Evolutionary conservation across 2,797 vertebrate genomes (phyloP), one percentile per base, ranked within the genome.

Genomic region (Phoxinus dragarum): DNA sequence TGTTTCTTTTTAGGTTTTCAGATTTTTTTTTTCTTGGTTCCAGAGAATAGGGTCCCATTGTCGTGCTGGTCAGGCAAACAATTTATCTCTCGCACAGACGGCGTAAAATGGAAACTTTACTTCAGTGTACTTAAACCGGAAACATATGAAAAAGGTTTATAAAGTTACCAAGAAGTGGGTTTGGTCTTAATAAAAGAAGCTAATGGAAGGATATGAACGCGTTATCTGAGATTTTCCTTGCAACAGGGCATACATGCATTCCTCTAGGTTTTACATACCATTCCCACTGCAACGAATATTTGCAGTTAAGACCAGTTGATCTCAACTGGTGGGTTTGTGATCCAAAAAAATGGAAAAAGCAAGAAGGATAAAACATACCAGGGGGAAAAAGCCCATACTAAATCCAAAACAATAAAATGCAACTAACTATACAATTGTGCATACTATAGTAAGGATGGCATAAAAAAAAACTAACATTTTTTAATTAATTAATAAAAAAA

Each of bases 111-210:
- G 3, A 84, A 84, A 78, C 74, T 77, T 71, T 27, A 42, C 64
- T 69, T 84, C 6, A 21, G 34, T 17, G 47, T 69, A 34, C 38
- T 52, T 61, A 71, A 86, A 69, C 3, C n/a, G n/a, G 49, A 6
- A 52, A 47, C 40, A 73, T 72, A 86, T 82, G 38, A 77, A 68
- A 68, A 81, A 68, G 23, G 54, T 81, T 67, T 71, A 54, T 85
- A 44, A 74, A 66, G 71, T 75, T 64, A 75, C 16, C 17, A 42
- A 54, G 82, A 36, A 10, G n/a, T 21, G 56, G 67, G 67, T 79
- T 72, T 79, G 73, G 23, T 34, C 71, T 86, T 86, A 82, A 89
- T 88, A 86, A 89, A 86, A 88, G 69, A 67, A 72, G 44, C 54
- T 23, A 69, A 69, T 84, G 61, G 49, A 64, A 72, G 81, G 80